Percentiles rank a stretch among this genome's conserved stretches.
These are phyloP conservation scores for Callimorpha dominula DNA, from an alignment of 2,888 invertebrate genomes.

Conservation along the genomic window DNA sequence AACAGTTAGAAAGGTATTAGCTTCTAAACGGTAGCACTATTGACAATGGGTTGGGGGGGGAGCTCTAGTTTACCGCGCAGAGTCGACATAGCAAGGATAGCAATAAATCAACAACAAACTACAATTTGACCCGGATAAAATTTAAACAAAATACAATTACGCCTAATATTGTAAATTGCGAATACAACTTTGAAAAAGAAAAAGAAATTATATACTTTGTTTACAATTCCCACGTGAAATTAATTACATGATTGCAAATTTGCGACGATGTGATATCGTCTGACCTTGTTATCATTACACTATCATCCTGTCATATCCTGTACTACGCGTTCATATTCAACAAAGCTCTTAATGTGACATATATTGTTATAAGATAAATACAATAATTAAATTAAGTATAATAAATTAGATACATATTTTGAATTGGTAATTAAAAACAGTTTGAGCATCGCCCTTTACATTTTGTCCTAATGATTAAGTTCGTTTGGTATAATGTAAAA, in stretches of 20 bases:
- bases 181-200: too few relatives aligned
- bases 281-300: not conserved
- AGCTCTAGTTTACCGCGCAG: too few relatives aligned
- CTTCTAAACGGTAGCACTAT: too few relatives aligned
- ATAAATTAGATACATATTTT: not conserved
- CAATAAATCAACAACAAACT: too few relatives aligned
- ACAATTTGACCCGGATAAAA: too few relatives aligned
- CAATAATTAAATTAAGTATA: not conserved
- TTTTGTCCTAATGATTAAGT: too few relatives aligned
- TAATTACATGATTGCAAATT: not conserved
- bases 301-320: not conserved
- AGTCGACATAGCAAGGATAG: too few relatives aligned
- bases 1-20: too few relatives aligned
- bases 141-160: too few relatives aligned
- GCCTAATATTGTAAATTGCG: too few relatives aligned
- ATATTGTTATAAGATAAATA: not conserved
- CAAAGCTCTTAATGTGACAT: not conserved
- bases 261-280: not conserved
- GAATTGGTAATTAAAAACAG: not conserved
- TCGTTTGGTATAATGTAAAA: not conserved
- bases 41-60: too few relatives aligned
- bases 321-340: not conserved
- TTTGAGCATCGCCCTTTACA: too few relatives aligned
- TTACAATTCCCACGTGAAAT: conserved; percentile 1
- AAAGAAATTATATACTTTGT: not conserved